Percentiles rank a stretch among this genome's conserved stretches.
These are phyloP conservation scores for Cephus nigrinus DNA, from an alignment of 2,888 invertebrate species.

Conservation along the genomic window DNA sequence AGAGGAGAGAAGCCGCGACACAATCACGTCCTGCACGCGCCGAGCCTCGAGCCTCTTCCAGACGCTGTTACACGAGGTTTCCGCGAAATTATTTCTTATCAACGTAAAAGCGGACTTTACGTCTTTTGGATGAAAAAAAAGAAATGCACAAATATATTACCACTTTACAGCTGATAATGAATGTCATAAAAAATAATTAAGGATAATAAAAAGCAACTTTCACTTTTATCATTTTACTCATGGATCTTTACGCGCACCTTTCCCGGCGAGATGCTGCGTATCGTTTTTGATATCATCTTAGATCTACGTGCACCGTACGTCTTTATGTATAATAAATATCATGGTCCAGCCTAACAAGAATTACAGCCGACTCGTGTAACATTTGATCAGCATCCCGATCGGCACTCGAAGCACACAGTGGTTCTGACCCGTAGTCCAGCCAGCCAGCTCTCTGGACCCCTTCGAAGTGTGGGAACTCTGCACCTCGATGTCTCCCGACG, in stretches of 20 bases:
- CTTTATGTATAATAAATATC: neutral
- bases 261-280: conserved; percentile 20
- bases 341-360: neutral
- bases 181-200: neutral
- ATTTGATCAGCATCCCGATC: conserved; percentile 40
- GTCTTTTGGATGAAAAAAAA: neutral
- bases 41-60: conserved; percentile 61
- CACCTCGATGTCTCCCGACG: conserved; percentile 58
- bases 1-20: conserved; percentile 49
- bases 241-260: neutral
- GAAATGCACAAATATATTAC: neutral
- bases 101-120: neutral
- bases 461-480: conserved; percentile 62
- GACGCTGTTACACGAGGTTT: conserved; percentile 57
- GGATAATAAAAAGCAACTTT: neutral
- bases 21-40: conserved; percentile 66
- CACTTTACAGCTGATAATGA: neutral
- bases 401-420: conserved; percentile 55
- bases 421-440: conserved; percentile 60
- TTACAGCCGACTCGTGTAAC: conserved; percentile 50
- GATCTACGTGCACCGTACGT: neutral
- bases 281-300: conserved; percentile 14
- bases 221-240: neutral
- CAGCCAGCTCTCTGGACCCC: conserved; percentile 48
- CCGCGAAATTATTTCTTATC: neutral